Conservation (phyloP, 2,888 invertebrate genomes). For the Dendrolimus pini region DNA sequence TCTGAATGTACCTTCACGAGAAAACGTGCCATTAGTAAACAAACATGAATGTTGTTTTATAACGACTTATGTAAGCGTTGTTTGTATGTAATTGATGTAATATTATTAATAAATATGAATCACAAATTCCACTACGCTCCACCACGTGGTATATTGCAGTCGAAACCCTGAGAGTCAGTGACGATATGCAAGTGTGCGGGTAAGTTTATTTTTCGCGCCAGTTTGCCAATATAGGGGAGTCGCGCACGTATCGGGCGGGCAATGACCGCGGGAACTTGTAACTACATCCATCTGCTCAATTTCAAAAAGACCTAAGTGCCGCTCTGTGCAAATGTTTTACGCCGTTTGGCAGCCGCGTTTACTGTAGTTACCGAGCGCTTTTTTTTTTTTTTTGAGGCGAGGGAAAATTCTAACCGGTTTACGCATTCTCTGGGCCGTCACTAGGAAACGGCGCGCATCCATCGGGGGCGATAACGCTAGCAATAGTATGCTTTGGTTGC, state of each 20-base stretch:
- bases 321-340: slow-evolving; percentile 22
- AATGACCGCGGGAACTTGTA: slow-evolving; percentile 75
- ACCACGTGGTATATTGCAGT: slow-evolving; percentile 14
- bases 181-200: slow-evolving; percentile 21
- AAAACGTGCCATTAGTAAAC: no score
- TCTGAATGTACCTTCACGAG: no score
- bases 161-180: not conserved
- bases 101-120: not conserved
- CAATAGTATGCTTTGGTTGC: no score
- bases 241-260: slow-evolving; percentile 62
- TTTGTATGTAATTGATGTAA: not conserved
- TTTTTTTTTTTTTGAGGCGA: no score
- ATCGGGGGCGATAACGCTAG: no score
- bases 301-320: slow-evolving; percentile 46
- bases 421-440: no score
- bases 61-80: no score
- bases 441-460: no score
- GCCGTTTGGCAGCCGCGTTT: slow-evolving; percentile 26
- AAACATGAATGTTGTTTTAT: no score
- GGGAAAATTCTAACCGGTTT: no score
- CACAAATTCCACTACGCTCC: not conserved
- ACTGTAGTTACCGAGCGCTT: slow-evolving; percentile 40
- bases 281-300: slow-evolving; percentile 57
- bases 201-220: slow-evolving; percentile 46
- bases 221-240: slow-evolving; percentile 65